phyloP scores from a whole-genome alignment of 2,797 vertebrate species.

The Epinephelus coioides region DNA sequence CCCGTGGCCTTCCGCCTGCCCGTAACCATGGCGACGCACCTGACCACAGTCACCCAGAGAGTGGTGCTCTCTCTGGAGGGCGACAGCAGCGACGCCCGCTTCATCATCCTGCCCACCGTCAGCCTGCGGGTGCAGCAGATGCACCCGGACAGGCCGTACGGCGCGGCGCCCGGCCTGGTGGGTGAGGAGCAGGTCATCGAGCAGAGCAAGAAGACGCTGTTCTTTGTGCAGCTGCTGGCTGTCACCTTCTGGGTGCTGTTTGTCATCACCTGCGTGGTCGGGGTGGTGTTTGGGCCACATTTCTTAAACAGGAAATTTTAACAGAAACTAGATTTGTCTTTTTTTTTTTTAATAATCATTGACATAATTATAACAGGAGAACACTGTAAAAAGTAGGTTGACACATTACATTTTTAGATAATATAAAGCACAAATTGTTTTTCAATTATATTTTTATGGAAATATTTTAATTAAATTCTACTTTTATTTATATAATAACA shows the following conservation, averaged over 20 bases:
- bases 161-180: constrained; percentile 50
- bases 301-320: constrained; percentile 69
- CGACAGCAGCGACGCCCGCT: constrained; percentile 73
- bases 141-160: constrained; percentile 63
- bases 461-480: background rate
- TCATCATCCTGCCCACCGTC: constrained; percentile 87
- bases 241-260: constrained; percentile 85
- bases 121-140: constrained; percentile 88
- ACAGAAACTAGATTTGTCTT: background rate
- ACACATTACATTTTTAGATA: background rate
- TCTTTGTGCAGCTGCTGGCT: constrained; percentile 84
- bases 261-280: constrained; percentile 83
- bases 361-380: background rate
- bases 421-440: background rate
- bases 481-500: background rate
- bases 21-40: constrained; percentile 42
- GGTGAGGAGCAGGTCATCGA: constrained; percentile 68
- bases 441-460: background rate
- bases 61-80: constrained; percentile 85
- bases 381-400: background rate
- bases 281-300: constrained; percentile 83
- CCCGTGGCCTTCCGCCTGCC: constrained; percentile 71
- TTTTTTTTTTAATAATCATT: background rate
- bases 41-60: constrained; percentile 81
- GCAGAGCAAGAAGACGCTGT: constrained; percentile 76